These are phyloP conservation scores for Uloborus diversus DNA, from an alignment of 1,140 invertebrate species.

Conservation along the genomic window DNA sequence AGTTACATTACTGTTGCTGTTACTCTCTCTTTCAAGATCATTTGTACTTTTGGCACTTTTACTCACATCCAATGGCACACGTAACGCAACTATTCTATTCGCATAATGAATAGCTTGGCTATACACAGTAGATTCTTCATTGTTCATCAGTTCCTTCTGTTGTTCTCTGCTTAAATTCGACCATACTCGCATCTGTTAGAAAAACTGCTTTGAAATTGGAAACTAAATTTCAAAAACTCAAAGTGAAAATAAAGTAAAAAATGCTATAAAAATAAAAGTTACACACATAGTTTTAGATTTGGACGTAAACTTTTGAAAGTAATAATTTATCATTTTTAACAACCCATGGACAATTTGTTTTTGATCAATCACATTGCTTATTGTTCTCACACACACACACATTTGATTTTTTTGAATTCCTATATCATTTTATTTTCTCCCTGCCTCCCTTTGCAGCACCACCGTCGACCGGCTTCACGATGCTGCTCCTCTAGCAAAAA, in stretches of 20 bases:
- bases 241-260: background rate
- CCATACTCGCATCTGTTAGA: slow-evolving; percentile 67
- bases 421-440: too few relatives aligned
- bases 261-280: background rate
- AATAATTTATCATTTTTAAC: too few relatives aligned
- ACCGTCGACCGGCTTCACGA: too few relatives aligned
- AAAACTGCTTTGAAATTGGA: background rate
- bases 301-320: too few relatives aligned
- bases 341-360: too few relatives aligned
- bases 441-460: too few relatives aligned
- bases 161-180: slow-evolving; percentile 67
- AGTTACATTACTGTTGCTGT: slow-evolving; percentile 83
- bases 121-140: slow-evolving; percentile 95
- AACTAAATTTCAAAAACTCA: background rate
- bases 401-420: too few relatives aligned
- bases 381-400: too few relatives aligned
- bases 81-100: slow-evolving; percentile 94
- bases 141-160: slow-evolving; percentile 82
- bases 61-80: slow-evolving; percentile 88
- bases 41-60: slow-evolving; percentile 66
- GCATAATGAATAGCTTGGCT: slow-evolving; percentile 98
- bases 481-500: too few relatives aligned
- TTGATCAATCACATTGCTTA: too few relatives aligned
- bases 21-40: slow-evolving; percentile 73
- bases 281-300: too few relatives aligned